A percentile compares a stretch with the other conserved stretches of the same genome.
These are phyloP conservation scores for Todiramphus saurophagus DNA, from an alignment of 2,113 vertebrate species.

Conservation along the genomic window DNA sequence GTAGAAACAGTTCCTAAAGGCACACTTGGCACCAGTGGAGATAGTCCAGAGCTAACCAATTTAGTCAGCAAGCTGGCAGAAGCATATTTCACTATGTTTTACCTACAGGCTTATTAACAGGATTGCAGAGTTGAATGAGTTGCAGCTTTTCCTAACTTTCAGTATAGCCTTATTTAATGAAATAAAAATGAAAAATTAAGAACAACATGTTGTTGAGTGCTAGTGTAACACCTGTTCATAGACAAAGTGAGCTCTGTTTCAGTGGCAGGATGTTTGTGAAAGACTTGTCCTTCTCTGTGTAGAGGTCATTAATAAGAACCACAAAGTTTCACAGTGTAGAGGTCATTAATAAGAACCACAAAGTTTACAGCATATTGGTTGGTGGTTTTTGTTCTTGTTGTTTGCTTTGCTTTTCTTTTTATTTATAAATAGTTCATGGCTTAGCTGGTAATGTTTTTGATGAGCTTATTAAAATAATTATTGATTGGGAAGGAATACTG, in stretches of 20 bases:
- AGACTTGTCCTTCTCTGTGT: background rate
- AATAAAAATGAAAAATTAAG: background rate
- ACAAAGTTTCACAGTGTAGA: background rate
- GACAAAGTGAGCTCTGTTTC: background rate
- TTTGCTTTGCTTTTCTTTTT: background rate
- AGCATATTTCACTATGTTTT: background rate
- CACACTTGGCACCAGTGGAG: background rate
- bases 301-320: background rate
- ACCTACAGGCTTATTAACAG: background rate
- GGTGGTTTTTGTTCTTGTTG: background rate
- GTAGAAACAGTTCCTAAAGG: background rate
- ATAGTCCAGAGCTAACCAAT: background rate
- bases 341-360: background rate
- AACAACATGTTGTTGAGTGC: background rate
- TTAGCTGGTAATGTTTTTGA: background rate
- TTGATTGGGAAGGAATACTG: background rate
- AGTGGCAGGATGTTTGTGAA: background rate
- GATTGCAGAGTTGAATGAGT: background rate
- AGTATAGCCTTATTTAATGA: background rate
- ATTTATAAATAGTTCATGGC: background rate
- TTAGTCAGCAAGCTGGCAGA: background rate
- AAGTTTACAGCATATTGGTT: background rate
- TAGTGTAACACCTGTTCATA: background rate
- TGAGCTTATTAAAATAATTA: background rate
- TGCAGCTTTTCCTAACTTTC: background rate